Evolutionary conservation across 30 jellyfish, hydroid and myxozoan genomes (phyloP).

Genomic region (Aurelia aurita complex sp. Pacific): DNA sequence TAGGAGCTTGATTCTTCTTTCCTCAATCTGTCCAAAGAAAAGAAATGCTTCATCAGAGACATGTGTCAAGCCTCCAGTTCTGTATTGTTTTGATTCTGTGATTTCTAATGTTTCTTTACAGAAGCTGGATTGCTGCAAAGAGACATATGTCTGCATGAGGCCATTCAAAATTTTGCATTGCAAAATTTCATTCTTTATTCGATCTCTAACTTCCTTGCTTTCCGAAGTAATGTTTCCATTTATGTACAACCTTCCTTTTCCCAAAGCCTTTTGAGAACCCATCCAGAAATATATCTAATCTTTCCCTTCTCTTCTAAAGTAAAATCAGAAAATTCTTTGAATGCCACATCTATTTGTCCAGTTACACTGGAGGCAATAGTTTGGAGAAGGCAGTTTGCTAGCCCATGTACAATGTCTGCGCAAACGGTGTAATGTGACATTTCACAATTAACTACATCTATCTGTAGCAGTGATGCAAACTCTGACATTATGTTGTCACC

Average conservation of each 20-base stretch:
- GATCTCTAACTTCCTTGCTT: neutral
- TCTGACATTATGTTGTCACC: neutral
- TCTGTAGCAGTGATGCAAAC: neutral
- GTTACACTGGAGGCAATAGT: neutral
- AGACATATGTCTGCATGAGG: neutral
- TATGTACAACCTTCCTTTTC: neutral
- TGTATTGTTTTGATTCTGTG: neutral
- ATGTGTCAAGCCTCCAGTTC: neutral
- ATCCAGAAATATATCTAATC: neutral
- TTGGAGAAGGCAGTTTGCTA: conserved; percentile 1
- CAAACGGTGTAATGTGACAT: neutral
- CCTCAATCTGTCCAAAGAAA: neutral
- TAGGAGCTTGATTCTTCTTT: neutral
- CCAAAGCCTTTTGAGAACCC: neutral
- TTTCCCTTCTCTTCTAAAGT: neutral
- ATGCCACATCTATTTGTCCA: neutral
- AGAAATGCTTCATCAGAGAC: conserved; percentile 3
- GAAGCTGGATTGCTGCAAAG: neutral
- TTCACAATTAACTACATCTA: neutral
- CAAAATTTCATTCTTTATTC: neutral
- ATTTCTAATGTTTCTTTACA: neutral
- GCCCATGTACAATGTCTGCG: neutral
- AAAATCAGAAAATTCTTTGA: neutral
- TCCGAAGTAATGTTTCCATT: neutral
- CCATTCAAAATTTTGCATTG: neutral